These are phyloP conservation scores for Bostrychus sinensis DNA, from an alignment of 2,113 vertebrate genomes.

Conservation along the genomic window DNA sequence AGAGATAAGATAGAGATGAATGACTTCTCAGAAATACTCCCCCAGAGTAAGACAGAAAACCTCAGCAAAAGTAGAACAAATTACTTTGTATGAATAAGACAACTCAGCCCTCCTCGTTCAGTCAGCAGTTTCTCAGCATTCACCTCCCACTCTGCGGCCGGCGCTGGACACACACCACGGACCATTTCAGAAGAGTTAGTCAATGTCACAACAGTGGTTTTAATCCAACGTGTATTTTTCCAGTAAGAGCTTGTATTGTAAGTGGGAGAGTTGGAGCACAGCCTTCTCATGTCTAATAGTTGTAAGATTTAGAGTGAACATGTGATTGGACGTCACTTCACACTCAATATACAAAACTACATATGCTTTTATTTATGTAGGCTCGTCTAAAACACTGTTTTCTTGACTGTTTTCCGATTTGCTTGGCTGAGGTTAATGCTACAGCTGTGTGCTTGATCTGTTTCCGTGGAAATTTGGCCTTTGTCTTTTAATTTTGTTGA, in stretches of 20 bases:
- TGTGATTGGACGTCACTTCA: too few species aligned
- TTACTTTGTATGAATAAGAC: constrained; percentile 1
- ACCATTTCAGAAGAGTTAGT: not conserved
- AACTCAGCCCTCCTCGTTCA: not conserved
- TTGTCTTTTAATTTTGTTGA: too few species aligned
- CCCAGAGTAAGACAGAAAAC: not conserved
- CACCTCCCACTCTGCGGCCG: not conserved
- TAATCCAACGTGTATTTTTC: not conserved
- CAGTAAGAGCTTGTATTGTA: not conserved
- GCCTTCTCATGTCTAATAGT: not conserved
- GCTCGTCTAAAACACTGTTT: too few species aligned
- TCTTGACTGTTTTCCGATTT: too few species aligned
- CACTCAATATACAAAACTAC: too few species aligned
- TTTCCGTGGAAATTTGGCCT: too few species aligned
- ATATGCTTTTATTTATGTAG: too few species aligned
- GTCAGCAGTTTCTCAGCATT: not conserved
- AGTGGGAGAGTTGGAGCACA: not conserved
- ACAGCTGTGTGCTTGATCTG: too few species aligned
- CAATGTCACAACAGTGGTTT: not conserved
- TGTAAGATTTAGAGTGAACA: not conserved
- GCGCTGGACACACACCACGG: not conserved
- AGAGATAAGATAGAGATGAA: constrained; percentile 9
- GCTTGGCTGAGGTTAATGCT: too few species aligned
- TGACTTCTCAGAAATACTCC: not conserved
- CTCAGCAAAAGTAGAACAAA: not conserved